These are phyloP conservation scores for Nymphalis urticae DNA, from an alignment of 2,888 invertebrate species.

Conservation along the genomic window DNA sequence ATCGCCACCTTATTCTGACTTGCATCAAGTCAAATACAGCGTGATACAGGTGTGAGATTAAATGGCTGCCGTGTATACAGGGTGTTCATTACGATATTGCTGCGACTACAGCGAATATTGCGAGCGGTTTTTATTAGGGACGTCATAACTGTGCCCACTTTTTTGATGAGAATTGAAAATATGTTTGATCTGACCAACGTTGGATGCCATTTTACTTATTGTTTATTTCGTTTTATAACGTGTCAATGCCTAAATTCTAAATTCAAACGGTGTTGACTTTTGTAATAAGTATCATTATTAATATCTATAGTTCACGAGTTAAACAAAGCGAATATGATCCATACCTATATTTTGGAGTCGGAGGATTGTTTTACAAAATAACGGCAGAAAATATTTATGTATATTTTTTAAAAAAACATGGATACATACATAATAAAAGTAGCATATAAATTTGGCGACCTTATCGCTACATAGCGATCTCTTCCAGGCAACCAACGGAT, in stretches of 20 bases:
- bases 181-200: slow-evolving; percentile 64
- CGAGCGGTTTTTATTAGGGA: slow-evolving; percentile 74
- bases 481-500: too few relatives aligned
- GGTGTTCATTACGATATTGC: slow-evolving; percentile 81
- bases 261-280: slow-evolving; percentile 12
- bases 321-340: too few relatives aligned
- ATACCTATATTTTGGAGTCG: too few relatives aligned
- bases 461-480: too few relatives aligned
- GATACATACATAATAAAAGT: too few relatives aligned
- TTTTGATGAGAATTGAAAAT: slow-evolving; percentile 80
- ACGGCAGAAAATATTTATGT: too few relatives aligned
- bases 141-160: slow-evolving; percentile 73
- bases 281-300: neutral
- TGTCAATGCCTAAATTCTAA: slow-evolving; percentile 26
- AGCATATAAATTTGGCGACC: too few relatives aligned
- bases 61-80: slow-evolving; percentile 76
- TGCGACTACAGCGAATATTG: slow-evolving; percentile 73
- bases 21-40: slow-evolving; percentile 52
- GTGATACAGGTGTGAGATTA: slow-evolving; percentile 81
- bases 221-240: slow-evolving; percentile 50
- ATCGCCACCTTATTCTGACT: slow-evolving; percentile 24
- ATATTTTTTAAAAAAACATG: too few relatives aligned
- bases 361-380: too few relatives aligned
- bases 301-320: too few relatives aligned
- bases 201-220: slow-evolving; percentile 54